Evolutionary conservation across 2,113 vertebrate genomes (phyloP).

Genomic region (Ranitomeya variabilis): DNA sequence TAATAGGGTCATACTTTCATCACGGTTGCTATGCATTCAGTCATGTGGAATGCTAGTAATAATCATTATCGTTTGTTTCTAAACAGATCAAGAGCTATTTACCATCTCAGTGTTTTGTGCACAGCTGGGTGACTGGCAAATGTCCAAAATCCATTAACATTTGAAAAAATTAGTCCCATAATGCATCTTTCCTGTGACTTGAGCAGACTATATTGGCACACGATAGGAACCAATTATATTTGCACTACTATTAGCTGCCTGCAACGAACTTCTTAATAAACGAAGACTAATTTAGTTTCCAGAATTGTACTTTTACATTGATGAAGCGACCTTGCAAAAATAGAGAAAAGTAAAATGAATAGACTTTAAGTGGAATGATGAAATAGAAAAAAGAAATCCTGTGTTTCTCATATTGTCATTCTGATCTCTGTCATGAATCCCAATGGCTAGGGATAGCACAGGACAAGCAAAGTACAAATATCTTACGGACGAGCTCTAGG

Average conservation of each 20-base stretch:
- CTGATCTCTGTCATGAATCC: too few species aligned
- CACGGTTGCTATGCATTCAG: slow-evolving; percentile 73
- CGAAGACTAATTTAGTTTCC: slow-evolving; percentile 77
- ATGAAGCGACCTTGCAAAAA: slow-evolving; percentile 71
- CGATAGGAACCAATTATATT: slow-evolving; percentile 79
- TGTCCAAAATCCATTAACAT: slow-evolving; percentile 83
- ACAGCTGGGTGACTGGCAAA: slow-evolving; percentile 82
- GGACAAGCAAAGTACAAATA: too few species aligned
- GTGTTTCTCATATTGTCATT: neutral
- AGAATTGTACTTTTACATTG: slow-evolving; percentile 73
- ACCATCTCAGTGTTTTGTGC: slow-evolving; percentile 79
- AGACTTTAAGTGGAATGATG: slow-evolving; percentile 64
- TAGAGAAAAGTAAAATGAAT: slow-evolving; percentile 59
- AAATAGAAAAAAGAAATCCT: slow-evolving; percentile 39
- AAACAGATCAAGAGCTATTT: slow-evolving; percentile 85
- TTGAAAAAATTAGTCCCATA: slow-evolving; percentile 85
- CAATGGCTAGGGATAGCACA: too few species aligned
- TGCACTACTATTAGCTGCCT: slow-evolving; percentile 74
- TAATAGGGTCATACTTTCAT: slow-evolving; percentile 74
- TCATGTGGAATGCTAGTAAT: slow-evolving; percentile 74
- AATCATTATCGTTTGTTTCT: slow-evolving; percentile 82
- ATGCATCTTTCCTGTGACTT: slow-evolving; percentile 78
- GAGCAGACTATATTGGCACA: slow-evolving; percentile 76
- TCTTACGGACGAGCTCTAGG: too few species aligned
- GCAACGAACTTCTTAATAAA: slow-evolving; percentile 75